Evolutionary conservation across 2,113 vertebrate species (phyloP), one percentile per base, ranked within the genome.

Genomic region (Alosa alosa): DNA sequence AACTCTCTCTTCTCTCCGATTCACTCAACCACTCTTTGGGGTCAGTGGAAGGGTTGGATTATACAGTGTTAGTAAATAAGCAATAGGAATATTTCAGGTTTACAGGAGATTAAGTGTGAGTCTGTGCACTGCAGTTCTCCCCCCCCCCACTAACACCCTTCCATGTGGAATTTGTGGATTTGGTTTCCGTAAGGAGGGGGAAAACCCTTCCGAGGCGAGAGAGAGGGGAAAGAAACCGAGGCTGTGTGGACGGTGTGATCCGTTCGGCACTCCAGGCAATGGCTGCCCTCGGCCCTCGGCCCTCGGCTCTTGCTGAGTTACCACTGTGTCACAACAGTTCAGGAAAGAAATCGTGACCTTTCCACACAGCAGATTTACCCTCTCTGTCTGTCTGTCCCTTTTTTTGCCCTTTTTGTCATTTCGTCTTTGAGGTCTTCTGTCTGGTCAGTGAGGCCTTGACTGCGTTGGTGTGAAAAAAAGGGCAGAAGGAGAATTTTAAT

Each of bases 311-410:
- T 39, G 72, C 72, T 78, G 72, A 39, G 72, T 39, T 78, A 78
- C 36, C 72, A 31, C 72, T 78, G 72, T 78, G 72, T 78, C 72
- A 78, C 15, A 78, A 78, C 72, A 78, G 36, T 31, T 78, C 31
- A 78, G 72, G 25, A 36, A 36, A 3, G 36, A 78, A 78, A 41
- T 17, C 31, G 64, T 15, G 31, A 78, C 25, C 36, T 36, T 36
- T 39, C 25, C 10, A 78, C 11, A 41, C 72, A 39, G 10, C 72
- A 78, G 25, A 39, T 78, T 78, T 39, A 39, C 72, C 72, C 72
- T 78, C 72, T 17, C 72, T 11, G 10, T 78, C 72, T 11, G 10
- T 78, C 72, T 75, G 9, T 78, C 25, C 8, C 3, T 39, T 4
- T 41, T 78, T 78, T 78, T 78, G 72, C 31, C 72, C 72, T 39